Base-by-base conservation (phyloP, 2,113 vertebrate genomes). In the Platichthys flesus region DNA sequence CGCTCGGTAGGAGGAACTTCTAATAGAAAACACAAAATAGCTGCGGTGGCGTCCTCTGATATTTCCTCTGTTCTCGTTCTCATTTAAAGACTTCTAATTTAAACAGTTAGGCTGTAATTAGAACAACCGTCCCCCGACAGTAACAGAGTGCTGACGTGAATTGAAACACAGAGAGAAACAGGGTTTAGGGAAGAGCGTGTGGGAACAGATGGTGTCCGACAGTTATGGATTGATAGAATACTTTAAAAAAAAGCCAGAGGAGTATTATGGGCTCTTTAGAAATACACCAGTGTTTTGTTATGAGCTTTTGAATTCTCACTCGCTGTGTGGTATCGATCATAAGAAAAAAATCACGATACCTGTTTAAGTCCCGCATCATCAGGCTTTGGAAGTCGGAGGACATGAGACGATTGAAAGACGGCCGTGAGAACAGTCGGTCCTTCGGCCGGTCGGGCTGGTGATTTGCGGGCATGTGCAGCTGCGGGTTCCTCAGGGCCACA, bases 341-440 rank as follows among this genome's bases (percentile, higher is more conserved):
- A 40, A 24, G 24, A 26, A 2, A 63, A 62, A 63, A 62, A 63
- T 10, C 4, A 51, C 51, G 5, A n/a, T 86, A 98, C 97, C 97
- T 99, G 95, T 98, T 99, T 84, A 98, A 95, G 93, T 98, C 97
- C 0, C 96, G 95, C 95, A 97, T 97, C 95, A 98, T 96, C 88
- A 97, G 97, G 94, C 96, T 95, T 94, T 98, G 97, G 92, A 98
- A 95, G 89, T 98, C 97, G 0, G 96, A 95, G 0, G 97, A 98
- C 23, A 96, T 96, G 5, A 97, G 94, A 21, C 97, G 95, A 77
- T 96, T 96, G 86, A 98, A 95, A 68, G 96, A 73, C 0, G 97
- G 96, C 62, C 97, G 95, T 2, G 95, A 90, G 66, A 95, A 94
- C 80, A 96, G 94, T 18, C 97, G 91, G 88, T 98, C 96, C 3